A percentile compares a stretch with the other conserved stretches of the same genome.
Conservation (phyloP, 2,113 vertebrate species). For the Mungos mungo region DNA sequence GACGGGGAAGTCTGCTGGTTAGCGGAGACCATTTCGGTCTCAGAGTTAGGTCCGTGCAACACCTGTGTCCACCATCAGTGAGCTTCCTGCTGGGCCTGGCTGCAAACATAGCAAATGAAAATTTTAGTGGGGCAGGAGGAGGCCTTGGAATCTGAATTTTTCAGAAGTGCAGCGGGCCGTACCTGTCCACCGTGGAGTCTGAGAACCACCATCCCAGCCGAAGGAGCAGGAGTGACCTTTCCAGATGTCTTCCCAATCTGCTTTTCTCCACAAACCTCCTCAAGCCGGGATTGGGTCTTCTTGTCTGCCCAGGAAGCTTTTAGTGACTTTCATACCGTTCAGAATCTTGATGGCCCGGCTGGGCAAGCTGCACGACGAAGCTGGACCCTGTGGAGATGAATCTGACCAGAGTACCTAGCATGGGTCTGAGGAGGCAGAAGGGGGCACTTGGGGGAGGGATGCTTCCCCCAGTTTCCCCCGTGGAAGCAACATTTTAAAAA, state of each 20-base stretch:
- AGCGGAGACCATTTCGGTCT: not conserved
- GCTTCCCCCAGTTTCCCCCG: not conserved
- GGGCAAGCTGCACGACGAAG: accelerated
- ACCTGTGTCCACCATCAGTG: no score
- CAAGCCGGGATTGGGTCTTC: not conserved
- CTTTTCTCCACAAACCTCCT: not conserved
- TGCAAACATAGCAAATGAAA: not conserved
- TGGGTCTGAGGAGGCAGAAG: not conserved
- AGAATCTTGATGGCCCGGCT: not conserved
- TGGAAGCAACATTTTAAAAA: not conserved
- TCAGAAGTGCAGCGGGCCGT: not conserved
- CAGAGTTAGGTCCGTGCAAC: not conserved
- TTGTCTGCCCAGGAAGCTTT: not conserved
- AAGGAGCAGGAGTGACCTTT: not conserved
- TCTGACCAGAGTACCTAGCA: not conserved
- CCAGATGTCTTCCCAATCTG: not conserved
- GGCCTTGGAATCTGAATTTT: not conserved
- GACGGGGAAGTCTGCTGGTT: not conserved
- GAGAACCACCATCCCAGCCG: not conserved
- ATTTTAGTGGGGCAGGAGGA: not conserved
- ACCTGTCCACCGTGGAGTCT: no score
- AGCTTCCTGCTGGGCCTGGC: not conserved
- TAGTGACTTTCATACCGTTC: accelerated
- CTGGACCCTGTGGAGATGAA: not conserved
- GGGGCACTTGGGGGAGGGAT: not conserved